Conservation (phyloP, 2,888 invertebrate genomes). For the Chloroclysta siterata region DNA sequence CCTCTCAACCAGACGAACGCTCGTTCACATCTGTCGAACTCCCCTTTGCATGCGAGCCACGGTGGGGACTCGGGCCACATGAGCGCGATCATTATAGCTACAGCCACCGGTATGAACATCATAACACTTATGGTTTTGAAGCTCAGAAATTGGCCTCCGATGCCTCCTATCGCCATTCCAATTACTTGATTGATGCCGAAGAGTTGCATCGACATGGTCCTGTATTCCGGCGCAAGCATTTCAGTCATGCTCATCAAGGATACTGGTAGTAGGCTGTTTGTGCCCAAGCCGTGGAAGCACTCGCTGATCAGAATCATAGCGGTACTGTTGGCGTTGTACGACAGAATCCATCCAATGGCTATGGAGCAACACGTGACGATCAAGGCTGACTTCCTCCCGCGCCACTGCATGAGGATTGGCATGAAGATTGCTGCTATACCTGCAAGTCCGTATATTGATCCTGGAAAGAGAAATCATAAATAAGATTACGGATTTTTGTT, state of each 20-base stretch:
- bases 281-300: constrained; percentile 34
- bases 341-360: constrained; percentile 32
- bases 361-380: constrained; percentile 26
- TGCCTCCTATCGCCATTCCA: constrained; percentile 30
- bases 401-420: constrained; percentile 28
- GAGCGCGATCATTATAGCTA: constrained; percentile 26
- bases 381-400: constrained; percentile 30
- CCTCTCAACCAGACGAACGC: constrained; percentile 41
- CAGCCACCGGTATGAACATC: constrained; percentile 25
- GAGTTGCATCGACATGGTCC: constrained; percentile 20
- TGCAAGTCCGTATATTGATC: constrained; percentile 33
- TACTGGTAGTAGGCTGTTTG: constrained; percentile 31
- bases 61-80: constrained; percentile 43
- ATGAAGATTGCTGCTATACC: constrained; percentile 30
- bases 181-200: constrained; percentile 24
- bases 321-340: constrained; percentile 19
- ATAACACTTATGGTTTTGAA: constrained; percentile 28
- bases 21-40: constrained; percentile 35
- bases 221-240: constrained; percentile 34
- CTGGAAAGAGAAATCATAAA: constrained; percentile 24
- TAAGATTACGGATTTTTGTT: too few species aligned
- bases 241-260: constrained; percentile 29
- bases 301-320: constrained; percentile 30
- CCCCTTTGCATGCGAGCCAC: constrained; percentile 42
- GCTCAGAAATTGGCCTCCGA: constrained; percentile 29